Percentiles rank a stretch among this genome's conserved stretches.
phyloP scores from a whole-genome alignment of 2,888 invertebrate genomes.

The Gastrophysa polygoni region DNA sequence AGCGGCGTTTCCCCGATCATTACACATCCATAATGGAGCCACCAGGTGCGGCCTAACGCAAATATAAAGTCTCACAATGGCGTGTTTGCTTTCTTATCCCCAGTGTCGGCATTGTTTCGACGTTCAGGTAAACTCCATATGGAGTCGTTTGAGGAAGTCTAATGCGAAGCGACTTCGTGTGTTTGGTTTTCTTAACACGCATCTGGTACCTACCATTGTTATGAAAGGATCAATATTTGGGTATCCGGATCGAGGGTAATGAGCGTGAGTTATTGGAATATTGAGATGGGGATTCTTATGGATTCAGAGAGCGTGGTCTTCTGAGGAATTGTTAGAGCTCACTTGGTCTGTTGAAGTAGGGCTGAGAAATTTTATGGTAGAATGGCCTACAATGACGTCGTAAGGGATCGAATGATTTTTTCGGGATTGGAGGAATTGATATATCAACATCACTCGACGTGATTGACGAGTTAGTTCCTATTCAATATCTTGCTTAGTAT shows the following conservation, averaged over 20 bases:
- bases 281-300: neutral
- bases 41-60: conserved; percentile 50
- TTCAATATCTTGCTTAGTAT: too few species aligned
- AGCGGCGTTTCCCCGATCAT: conserved; percentile 34
- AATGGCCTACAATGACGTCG: neutral
- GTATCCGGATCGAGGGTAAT: conserved; percentile 2
- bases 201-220: conserved; percentile 9
- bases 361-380: neutral
- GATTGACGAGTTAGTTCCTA: too few species aligned
- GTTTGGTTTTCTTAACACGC: conserved; percentile 20
- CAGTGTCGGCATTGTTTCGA: conserved; percentile 44
- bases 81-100: conserved; percentile 50
- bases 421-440: too few species aligned
- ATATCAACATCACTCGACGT: too few species aligned
- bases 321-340: neutral
- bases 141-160: conserved; percentile 41
- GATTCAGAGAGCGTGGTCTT: neutral
- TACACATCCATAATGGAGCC: conserved; percentile 39
- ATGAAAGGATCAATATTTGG: conserved; percentile 13
- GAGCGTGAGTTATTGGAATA: conserved; percentile 17
- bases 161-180: conserved; percentile 43
- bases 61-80: conserved; percentile 45
- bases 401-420: too few species aligned
- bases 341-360: neutral
- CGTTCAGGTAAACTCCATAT: conserved; percentile 46